Evolutionary conservation across 2,113 vertebrate genomes (phyloP).

Genomic region (Seriola rivoliana): DNA sequence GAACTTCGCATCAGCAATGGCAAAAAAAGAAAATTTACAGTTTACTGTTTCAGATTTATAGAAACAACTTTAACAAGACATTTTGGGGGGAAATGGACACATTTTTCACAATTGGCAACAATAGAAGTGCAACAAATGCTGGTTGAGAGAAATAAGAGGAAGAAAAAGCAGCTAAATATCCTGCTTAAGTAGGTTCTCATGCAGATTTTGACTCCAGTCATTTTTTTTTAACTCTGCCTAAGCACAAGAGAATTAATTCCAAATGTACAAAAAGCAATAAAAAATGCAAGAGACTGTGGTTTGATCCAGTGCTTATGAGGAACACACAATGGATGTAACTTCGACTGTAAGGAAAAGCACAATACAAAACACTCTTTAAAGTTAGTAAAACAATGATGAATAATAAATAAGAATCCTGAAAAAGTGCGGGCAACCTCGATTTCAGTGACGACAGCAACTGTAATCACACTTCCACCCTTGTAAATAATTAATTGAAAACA

Average conservation of each 20-base stretch:
- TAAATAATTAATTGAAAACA: no score
- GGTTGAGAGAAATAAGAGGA: not conserved
- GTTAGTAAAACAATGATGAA: no score
- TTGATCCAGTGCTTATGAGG: not conserved
- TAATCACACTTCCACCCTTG: no score
- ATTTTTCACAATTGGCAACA: not conserved
- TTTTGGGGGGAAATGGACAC: not conserved
- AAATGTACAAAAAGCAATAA: conserved; percentile 3
- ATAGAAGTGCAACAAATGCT: conserved; percentile 2
- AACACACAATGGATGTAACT: no score
- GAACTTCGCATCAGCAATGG: no score
- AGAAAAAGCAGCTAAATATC: not conserved
- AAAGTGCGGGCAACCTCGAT: no score
- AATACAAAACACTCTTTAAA: no score
- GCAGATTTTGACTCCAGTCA: not conserved
- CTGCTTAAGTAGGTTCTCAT: no score
- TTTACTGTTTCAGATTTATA: not conserved
- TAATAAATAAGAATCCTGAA: no score
- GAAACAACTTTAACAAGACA: not conserved
- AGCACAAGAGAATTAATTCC: not conserved
- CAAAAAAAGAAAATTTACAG: no score
- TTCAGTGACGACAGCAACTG: no score
- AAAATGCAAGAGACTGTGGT: not conserved
- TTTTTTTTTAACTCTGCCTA: conserved; percentile 3
- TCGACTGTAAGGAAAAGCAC: no score